Conservation (phyloP, 2,888 invertebrate genomes). For the Leptura quadrifasciata region DNA sequence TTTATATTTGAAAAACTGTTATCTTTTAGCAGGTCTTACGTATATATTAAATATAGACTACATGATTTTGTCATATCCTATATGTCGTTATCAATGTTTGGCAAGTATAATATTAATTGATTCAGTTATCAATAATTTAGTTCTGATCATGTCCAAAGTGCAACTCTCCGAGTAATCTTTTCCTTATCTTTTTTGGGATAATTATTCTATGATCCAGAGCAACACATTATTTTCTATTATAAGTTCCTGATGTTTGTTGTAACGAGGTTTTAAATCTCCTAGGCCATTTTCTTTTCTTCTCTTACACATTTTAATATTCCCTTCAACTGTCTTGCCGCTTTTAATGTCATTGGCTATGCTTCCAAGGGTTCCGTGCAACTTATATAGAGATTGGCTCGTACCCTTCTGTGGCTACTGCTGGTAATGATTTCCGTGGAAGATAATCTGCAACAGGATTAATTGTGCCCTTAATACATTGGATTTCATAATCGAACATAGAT, state of each 20-base stretch:
- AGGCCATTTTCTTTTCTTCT: not conserved
- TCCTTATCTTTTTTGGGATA: not conserved
- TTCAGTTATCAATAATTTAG: not conserved
- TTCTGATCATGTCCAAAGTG: not conserved
- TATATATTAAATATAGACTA: not conserved
- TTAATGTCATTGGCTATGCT: not conserved
- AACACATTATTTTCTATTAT: not conserved
- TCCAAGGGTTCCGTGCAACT: not conserved
- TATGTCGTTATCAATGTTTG: not conserved
- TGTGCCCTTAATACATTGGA: not conserved
- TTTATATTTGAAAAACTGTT: not conserved
- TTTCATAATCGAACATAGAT: not conserved
- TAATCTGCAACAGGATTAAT: constrained; percentile 4
- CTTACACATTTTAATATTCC: not conserved
- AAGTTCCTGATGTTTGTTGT: not conserved
- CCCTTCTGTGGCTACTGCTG: not conserved
- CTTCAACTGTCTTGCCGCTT: not conserved
- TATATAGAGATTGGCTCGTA: not conserved
- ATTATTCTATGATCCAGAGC: not conserved
- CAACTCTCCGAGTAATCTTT: not conserved
- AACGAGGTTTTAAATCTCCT: not conserved
- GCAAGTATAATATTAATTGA: not conserved
- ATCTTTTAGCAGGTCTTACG: not conserved
- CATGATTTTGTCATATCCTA: not conserved
- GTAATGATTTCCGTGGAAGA: constrained; percentile 45